Evolutionary conservation across 2,888 invertebrate genomes (phyloP).

Genomic region (Thera obeliscata): DNA sequence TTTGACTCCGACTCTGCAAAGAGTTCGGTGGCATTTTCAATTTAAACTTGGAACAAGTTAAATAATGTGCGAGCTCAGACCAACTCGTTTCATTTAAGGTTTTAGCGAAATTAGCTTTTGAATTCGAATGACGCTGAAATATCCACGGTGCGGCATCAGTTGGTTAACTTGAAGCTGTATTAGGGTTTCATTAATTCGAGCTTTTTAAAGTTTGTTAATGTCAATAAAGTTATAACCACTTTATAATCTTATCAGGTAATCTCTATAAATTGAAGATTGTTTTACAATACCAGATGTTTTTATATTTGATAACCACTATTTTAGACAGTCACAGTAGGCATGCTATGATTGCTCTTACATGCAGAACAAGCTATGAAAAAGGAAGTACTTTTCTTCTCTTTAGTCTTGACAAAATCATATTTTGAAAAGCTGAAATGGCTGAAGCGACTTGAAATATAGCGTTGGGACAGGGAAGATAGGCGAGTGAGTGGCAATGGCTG

Average conservation of each 20-base stretch:
- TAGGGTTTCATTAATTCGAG: constrained; percentile 58
- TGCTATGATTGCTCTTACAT: background rate
- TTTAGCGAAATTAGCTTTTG: constrained; percentile 84
- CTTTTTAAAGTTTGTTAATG: constrained; percentile 50
- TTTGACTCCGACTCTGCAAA: constrained; percentile 80
- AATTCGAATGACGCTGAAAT: constrained; percentile 77
- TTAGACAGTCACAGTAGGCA: too few species aligned
- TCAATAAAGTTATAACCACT: constrained; percentile 38
- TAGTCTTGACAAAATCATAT: background rate
- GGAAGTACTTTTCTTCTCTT: background rate
- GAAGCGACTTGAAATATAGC: constrained; percentile 9
- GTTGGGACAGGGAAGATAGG: constrained; percentile 39
- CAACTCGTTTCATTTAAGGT: constrained; percentile 83
- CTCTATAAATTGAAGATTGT: background rate
- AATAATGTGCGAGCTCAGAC: constrained; percentile 82
- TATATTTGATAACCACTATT: too few species aligned
- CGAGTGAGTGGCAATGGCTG: constrained; percentile 64
- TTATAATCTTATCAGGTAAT: constrained; percentile 10
- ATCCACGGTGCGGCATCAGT: constrained; percentile 65
- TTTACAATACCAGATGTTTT: background rate
- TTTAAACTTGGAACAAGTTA: constrained; percentile 84
- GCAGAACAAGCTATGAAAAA: background rate
- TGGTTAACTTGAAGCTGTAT: constrained; percentile 57
- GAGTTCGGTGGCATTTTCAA: constrained; percentile 83
- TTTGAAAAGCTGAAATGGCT: background rate